A percentile compares a stretch with the other conserved stretches of the same genome.
These are phyloP conservation scores for Ypsolopha scabrella DNA, from an alignment of 2,888 invertebrate species.

Conservation along the genomic window DNA sequence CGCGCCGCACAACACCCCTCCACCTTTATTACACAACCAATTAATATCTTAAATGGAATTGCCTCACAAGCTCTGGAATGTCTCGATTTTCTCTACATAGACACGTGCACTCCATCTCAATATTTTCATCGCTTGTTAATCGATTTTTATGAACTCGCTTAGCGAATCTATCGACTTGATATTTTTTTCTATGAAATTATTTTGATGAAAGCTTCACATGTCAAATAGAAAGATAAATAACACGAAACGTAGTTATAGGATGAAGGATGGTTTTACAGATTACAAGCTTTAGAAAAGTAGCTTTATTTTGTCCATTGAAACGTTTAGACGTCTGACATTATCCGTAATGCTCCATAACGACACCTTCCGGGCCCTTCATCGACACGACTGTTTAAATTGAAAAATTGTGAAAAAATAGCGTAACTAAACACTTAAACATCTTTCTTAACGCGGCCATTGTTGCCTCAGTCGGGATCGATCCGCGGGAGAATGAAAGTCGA, in stretches of 20 bases:
- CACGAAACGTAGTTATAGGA: not conserved
- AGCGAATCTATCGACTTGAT: not conserved
- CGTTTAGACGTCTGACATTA: constrained; percentile 36
- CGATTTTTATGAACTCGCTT: not conserved
- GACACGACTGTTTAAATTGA: constrained; percentile 64
- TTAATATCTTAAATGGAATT: constrained; percentile 61
- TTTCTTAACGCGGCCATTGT: constrained; percentile 66
- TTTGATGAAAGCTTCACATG: not conserved
- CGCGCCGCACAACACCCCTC: constrained; percentile 8
- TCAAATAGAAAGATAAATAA: not conserved
- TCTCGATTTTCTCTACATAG: constrained; percentile 24
- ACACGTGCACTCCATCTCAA: not conserved
- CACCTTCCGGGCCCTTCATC: constrained; percentile 64
- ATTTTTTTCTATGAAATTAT: not conserved
- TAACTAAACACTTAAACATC: constrained; percentile 69
- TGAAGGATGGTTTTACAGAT: constrained; percentile 3
- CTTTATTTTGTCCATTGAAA: constrained; percentile 9
- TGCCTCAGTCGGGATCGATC: constrained; percentile 48
- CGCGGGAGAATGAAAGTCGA: constrained; percentile 45
- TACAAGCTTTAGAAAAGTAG: constrained; percentile 4
- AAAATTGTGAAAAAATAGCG: constrained; percentile 66
- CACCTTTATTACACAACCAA: constrained; percentile 28
- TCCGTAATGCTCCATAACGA: constrained; percentile 58
- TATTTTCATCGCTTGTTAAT: not conserved
- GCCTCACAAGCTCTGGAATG: constrained; percentile 28